Evolutionary conservation across 2,113 vertebrate genomes (phyloP).

Genomic region (Cnemophilus loriae): DNA sequence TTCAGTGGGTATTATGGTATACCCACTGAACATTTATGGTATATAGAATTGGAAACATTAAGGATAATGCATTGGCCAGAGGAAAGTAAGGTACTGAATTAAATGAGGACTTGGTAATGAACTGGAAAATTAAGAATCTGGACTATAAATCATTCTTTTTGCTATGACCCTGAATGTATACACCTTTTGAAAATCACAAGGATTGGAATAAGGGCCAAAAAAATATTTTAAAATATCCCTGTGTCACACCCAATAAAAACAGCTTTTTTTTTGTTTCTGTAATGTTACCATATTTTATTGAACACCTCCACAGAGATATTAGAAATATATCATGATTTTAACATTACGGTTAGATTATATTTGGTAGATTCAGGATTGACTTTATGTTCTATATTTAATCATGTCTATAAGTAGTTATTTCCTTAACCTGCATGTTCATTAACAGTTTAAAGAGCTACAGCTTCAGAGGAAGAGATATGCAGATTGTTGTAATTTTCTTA

Average conservation of each 20-base stretch:
- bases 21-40: not conserved
- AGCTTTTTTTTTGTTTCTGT: not conserved
- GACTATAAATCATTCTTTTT: constrained; percentile 46
- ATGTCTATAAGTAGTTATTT: not conserved
- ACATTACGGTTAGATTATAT: not conserved
- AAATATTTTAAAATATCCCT: not conserved
- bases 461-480: not conserved
- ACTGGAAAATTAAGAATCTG: constrained; percentile 58
- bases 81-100: constrained; percentile 27
- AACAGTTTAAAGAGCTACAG: not conserved
- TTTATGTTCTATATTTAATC: not conserved
- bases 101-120: constrained; percentile 56
- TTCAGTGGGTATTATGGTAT: not conserved
- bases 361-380: not conserved
- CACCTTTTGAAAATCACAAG: constrained; percentile 7
- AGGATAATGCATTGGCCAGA: constrained; percentile 33
- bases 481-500: not conserved
- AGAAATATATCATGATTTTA: not conserved
- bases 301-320: not conserved
- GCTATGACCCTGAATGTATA: not conserved
- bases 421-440: not conserved
- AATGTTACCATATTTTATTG: not conserved
- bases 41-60: constrained; percentile 17
- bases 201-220: not conserved
- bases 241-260: not conserved